A percentile compares a stretch with the other conserved stretches of the same genome.
These are phyloP conservation scores for Cosmopolites sordidus DNA, from an alignment of 2,888 invertebrate genomes.

Conservation along the genomic window DNA sequence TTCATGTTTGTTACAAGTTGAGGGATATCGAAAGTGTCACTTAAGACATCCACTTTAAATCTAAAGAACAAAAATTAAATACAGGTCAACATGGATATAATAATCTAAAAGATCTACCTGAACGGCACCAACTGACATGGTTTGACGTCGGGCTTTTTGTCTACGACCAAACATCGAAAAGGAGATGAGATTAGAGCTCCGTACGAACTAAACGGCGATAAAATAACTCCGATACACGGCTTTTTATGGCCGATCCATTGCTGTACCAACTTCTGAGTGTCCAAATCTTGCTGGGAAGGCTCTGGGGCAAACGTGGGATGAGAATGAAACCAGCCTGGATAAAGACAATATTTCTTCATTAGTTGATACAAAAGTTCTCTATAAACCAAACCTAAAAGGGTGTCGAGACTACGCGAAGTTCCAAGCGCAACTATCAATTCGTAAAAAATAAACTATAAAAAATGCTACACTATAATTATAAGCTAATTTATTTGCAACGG, in stretches of 20 bases:
- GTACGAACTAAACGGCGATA: slow-evolving; percentile 60
- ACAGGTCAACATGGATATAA: no score
- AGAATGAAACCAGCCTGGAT: slow-evolving; percentile 73
- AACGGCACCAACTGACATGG: slow-evolving; percentile 51
- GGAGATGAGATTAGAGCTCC: slow-evolving; percentile 51
- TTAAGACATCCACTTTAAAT: slow-evolving; percentile 50
- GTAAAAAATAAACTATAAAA: no score
- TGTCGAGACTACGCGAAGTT: no score
- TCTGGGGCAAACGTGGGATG: slow-evolving; percentile 68
- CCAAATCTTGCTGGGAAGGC: slow-evolving; percentile 66
- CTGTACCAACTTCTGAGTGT: slow-evolving; percentile 61
- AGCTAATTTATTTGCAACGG: no score
- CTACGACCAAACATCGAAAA: slow-evolving; percentile 54
- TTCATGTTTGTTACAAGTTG: slow-evolving; percentile 46
- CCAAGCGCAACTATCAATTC: not conserved
- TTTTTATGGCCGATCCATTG: slow-evolving; percentile 52
- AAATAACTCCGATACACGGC: slow-evolving; percentile 62
- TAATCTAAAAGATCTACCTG: slow-evolving; percentile 34
- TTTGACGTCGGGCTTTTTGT: slow-evolving; percentile 42
- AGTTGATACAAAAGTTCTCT: no score
- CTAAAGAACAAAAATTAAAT: slow-evolving; percentile 5
- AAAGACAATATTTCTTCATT: not conserved
- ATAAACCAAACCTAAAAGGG: no score
- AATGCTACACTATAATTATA: no score
- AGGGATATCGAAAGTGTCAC: slow-evolving; percentile 42